These are phyloP conservation scores for Horisme vitalbata DNA, from an alignment of 2,888 invertebrate genomes.

Conservation along the genomic window DNA sequence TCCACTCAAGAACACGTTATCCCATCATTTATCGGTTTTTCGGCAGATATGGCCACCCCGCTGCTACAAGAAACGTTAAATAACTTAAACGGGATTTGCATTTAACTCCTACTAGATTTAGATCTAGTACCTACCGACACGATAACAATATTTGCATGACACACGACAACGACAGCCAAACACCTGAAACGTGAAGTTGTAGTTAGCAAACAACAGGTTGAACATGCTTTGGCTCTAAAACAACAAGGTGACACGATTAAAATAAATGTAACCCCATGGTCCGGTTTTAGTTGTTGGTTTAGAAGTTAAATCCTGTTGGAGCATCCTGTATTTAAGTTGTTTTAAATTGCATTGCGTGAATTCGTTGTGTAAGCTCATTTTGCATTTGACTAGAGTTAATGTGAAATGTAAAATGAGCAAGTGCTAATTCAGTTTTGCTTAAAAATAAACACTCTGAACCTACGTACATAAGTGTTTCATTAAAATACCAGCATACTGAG, in stretches of 20 bases:
- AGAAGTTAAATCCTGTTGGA: conserved; percentile 25
- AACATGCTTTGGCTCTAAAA: conserved; percentile 9
- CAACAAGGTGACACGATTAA: conserved; percentile 18
- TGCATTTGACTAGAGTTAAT: conserved; percentile 41
- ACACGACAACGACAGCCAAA: conserved; percentile 2
- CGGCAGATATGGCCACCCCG: too few species aligned
- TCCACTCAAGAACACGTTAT: too few species aligned
- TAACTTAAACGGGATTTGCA: too few species aligned
- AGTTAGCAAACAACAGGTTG: conserved; percentile 3
- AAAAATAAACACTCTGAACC: too few species aligned
- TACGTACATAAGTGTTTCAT: too few species aligned
- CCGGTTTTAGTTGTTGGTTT: conserved; percentile 23
- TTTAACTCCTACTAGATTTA: too few species aligned
- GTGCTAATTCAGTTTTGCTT: conserved; percentile 7
- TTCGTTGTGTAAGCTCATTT: conserved; percentile 42
- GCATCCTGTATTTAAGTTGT: conserved; percentile 32
- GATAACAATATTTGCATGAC: background rate
- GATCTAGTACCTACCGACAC: background rate
- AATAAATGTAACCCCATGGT: conserved; percentile 17
- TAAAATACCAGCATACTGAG: too few species aligned
- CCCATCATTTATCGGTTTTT: too few species aligned
- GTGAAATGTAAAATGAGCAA: conserved; percentile 38
- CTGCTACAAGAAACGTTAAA: too few species aligned
- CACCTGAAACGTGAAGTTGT: conserved; percentile 2
- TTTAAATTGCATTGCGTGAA: conserved; percentile 49